These are phyloP conservation scores for Platichthys stellatus DNA, from an alignment of 2,113 vertebrate species.

Conservation along the genomic window DNA sequence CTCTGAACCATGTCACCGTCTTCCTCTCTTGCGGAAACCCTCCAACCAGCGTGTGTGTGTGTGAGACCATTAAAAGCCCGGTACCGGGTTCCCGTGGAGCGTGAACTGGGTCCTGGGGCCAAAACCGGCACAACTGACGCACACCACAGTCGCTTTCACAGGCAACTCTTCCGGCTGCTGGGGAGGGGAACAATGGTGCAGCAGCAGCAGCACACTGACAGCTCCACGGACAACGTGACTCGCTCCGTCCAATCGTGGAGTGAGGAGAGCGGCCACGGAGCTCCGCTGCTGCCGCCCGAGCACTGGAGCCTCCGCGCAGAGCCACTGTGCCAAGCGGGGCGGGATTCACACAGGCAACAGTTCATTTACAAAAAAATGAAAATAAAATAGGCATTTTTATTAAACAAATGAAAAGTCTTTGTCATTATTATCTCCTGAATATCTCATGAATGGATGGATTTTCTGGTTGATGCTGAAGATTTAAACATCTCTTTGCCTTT, in stretches of 20 bases:
- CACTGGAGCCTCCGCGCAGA: conserved; percentile 2
- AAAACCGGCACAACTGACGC: conserved; percentile 58
- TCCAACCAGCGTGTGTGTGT: neutral
- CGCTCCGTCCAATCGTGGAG: conserved; percentile 73
- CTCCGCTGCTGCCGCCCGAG: conserved; percentile 30
- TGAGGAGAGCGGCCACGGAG: conserved; percentile 47
- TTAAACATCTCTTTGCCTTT: too few relatives aligned
- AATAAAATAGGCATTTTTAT: neutral
- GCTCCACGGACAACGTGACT: conserved; percentile 80
- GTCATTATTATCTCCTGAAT: too few relatives aligned
- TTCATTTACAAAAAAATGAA: neutral
- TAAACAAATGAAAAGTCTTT: neutral
- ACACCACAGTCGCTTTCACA: conserved; percentile 23
- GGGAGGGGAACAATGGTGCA: conserved; percentile 82
- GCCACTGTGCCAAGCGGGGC: neutral
- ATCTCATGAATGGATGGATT: too few relatives aligned
- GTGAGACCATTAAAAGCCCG: conserved; percentile 12
- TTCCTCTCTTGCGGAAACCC: conserved; percentile 33
- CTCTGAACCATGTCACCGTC: conserved; percentile 24
- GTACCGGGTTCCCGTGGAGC: conserved; percentile 9
- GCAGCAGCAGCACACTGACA: conserved; percentile 73
- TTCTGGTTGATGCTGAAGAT: too few relatives aligned
- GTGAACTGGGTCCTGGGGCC: neutral
- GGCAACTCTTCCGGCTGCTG: conserved; percentile 72
- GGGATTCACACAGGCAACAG: neutral